Evolutionary conservation across 2,888 invertebrate genomes (phyloP).

Genomic region (Lamellibrachia satsuma): DNA sequence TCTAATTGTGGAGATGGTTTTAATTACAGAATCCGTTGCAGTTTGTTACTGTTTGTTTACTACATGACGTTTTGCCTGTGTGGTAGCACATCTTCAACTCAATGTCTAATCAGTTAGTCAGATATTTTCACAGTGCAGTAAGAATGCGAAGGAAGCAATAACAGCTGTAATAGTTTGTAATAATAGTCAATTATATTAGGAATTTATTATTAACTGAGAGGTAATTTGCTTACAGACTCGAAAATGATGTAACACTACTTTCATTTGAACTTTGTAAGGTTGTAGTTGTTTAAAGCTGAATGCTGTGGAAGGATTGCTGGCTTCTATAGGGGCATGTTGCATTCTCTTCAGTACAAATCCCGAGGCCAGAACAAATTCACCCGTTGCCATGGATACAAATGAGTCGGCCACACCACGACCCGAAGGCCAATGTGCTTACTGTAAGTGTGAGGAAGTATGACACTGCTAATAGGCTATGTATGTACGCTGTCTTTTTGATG

Average conservation of each 20-base stretch:
- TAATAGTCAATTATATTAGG: neutral
- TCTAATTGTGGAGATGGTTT: neutral
- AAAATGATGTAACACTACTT: neutral
- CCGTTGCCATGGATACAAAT: slow-evolving; percentile 61
- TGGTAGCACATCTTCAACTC: no score
- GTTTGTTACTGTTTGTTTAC: no score
- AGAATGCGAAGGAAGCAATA: neutral
- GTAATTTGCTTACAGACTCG: neutral
- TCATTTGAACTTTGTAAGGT: no score
- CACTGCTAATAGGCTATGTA: neutral
- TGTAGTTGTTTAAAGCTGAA: no score
- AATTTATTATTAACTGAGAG: neutral
- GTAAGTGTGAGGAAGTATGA: slow-evolving; percentile 43
- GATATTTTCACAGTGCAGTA: neutral
- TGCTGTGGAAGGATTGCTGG: neutral
- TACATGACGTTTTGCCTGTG: no score
- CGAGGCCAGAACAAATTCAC: slow-evolving; percentile 57
- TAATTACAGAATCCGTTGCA: no score
- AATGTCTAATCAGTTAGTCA: no score
- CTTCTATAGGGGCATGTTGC: neutral
- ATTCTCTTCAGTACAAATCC: slow-evolving; percentile 33
- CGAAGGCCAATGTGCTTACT: slow-evolving; percentile 46
- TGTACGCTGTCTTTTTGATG: neutral
- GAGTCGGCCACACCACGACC: slow-evolving; percentile 48
- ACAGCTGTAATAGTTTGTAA: neutral